Conservation (phyloP, 2,888 invertebrate species). For the Fissipunctia ypsillon region DNA sequence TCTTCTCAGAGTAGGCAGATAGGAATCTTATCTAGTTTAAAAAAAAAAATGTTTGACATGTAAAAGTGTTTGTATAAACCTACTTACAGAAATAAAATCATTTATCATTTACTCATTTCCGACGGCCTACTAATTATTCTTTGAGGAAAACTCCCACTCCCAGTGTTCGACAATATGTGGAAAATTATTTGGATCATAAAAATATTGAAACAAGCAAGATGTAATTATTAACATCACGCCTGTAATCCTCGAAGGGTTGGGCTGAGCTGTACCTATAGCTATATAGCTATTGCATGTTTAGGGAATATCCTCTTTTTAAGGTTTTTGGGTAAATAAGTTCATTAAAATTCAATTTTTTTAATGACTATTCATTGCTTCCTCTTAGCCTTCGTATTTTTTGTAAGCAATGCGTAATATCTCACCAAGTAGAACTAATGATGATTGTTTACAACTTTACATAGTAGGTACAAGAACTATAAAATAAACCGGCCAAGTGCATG, state of each 20-base stretch:
- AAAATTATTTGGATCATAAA: not conserved
- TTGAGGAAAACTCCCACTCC: not conserved
- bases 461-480: not conserved
- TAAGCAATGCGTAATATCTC: not conserved
- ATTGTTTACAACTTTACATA: not conserved
- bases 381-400: not conserved
- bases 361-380: not conserved
- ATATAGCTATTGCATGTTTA: not conserved
- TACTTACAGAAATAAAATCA: no score
- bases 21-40: no score
- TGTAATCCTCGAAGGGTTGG: not conserved
- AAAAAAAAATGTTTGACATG: no score
- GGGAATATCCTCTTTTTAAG: not conserved
- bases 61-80: no score
- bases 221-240: not conserved
- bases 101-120: no score
- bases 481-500: no score
- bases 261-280: not conserved
- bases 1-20: no score
- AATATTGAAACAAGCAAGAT: not conserved
- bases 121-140: not conserved
- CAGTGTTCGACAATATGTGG: not conserved
- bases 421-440: not conserved
- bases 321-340: not conserved
- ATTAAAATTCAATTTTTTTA: not conserved